A percentile compares a stretch with the other conserved stretches of the same genome.
phyloP scores from a whole-genome alignment of 2,797 vertebrate genomes.

The Phoebastria nigripes region DNA sequence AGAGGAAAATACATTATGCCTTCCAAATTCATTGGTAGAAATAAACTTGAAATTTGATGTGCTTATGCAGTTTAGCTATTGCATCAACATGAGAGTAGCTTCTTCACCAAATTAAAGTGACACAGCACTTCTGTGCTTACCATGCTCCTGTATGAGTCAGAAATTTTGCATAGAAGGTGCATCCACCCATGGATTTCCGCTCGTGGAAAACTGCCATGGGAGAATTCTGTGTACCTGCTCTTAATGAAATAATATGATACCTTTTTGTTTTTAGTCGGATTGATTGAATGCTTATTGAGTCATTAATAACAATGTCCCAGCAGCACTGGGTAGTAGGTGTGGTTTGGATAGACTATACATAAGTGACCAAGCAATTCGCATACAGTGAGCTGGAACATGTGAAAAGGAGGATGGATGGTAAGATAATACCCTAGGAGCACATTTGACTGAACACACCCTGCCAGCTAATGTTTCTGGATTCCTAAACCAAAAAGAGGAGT shows the following conservation, averaged over 20 bases:
- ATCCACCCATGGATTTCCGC: neutral
- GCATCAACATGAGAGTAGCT: neutral
- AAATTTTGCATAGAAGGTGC: neutral
- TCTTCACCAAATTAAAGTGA: neutral
- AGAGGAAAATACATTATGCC: neutral
- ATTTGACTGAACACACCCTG: neutral
- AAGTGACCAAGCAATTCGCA: neutral
- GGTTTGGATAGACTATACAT: neutral
- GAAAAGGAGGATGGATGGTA: neutral
- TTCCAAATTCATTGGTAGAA: neutral
- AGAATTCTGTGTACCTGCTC: neutral
- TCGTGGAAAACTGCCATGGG: neutral
- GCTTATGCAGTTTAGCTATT: neutral
- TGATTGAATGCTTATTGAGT: neutral
- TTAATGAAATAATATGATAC: neutral
- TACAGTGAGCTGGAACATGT: neutral
- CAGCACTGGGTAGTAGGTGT: neutral
- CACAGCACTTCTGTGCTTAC: neutral
- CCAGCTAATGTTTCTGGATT: neutral
- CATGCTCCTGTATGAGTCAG: neutral
- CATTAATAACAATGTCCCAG: neutral
- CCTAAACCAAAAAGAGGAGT: neutral
- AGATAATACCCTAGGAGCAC: neutral
- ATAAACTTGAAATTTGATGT: neutral
- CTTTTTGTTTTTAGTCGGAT: neutral